A percentile compares a stretch with the other conserved stretches of the same genome.
Conservation (phyloP, 2,797 vertebrate species). For the Semotilus atromaculatus region DNA sequence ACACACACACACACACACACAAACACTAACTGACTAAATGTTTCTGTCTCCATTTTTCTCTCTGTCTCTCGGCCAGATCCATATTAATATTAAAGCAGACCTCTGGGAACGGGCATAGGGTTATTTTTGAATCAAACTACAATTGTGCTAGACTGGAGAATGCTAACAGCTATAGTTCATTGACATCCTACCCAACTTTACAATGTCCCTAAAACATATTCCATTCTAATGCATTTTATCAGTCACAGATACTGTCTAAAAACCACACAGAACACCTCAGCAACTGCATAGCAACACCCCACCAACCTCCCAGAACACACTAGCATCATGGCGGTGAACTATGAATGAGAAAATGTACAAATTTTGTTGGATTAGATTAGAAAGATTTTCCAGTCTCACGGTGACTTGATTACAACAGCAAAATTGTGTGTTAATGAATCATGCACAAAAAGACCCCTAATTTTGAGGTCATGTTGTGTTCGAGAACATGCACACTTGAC, state of each 20-base stretch:
- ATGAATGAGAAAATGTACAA: neutral
- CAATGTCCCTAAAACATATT: neutral
- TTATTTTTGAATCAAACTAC: constrained; percentile 15
- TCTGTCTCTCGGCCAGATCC: constrained; percentile 41
- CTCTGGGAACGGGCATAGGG: constrained; percentile 19
- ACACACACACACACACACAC: neutral
- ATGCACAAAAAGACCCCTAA: neutral
- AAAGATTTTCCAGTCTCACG: neutral
- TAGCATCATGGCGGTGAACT: neutral
- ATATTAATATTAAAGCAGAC: constrained; percentile 63
- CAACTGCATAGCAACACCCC: neutral
- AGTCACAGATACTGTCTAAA: neutral
- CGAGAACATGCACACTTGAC: neutral
- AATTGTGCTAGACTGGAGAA: neutral
- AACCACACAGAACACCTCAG: neutral
- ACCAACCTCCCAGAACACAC: neutral
- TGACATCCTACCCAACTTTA: neutral
- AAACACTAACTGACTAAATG: neutral
- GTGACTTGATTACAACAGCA: neutral
- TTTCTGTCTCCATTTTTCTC: neutral
- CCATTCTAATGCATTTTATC: neutral
- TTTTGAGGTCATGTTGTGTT: neutral
- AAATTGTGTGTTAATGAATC: neutral
- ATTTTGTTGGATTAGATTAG: neutral
- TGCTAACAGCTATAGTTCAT: neutral